These are phyloP conservation scores for Erithacus rubecula DNA, from an alignment of 2,797 vertebrate genomes.

Conservation along the genomic window DNA sequence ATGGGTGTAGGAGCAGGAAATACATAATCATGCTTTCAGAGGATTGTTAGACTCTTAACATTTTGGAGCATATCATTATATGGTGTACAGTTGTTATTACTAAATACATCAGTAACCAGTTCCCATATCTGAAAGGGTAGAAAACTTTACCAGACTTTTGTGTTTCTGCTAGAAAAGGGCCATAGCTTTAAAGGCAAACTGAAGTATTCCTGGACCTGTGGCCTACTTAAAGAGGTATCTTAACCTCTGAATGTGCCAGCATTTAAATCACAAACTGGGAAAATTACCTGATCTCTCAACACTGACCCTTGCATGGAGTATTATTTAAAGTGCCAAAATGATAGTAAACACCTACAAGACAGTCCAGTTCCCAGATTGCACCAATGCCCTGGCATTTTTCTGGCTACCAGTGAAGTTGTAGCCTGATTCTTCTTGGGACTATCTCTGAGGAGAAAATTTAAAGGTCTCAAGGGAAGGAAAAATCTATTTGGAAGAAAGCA, in stretches of 20 bases:
- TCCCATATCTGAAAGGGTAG: neutral
- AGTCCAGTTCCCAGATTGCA: neutral
- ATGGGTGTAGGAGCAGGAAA: neutral
- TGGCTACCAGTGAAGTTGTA: neutral
- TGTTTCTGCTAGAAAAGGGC: neutral
- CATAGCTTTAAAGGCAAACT: neutral
- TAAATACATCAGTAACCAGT: neutral
- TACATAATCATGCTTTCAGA: neutral
- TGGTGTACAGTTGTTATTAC: neutral
- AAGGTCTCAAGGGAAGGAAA: neutral
- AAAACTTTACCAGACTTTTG: neutral
- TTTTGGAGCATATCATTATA: neutral
- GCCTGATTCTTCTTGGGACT: neutral
- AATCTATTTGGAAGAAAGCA: neutral
- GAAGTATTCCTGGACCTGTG: neutral
- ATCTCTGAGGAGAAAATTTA: neutral
- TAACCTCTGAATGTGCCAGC: neutral
- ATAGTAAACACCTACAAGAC: neutral
- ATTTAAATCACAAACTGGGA: neutral
- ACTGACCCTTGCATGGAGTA: neutral
- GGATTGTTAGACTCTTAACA: neutral
- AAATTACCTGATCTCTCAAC: neutral
- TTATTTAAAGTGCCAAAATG: neutral
- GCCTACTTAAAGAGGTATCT: neutral
- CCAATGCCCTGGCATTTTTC: neutral